Evolutionary conservation across 2,113 vertebrate genomes (phyloP), one percentile per base, ranked within the genome.

Genomic region (Chloroceryle aenea): DNA sequence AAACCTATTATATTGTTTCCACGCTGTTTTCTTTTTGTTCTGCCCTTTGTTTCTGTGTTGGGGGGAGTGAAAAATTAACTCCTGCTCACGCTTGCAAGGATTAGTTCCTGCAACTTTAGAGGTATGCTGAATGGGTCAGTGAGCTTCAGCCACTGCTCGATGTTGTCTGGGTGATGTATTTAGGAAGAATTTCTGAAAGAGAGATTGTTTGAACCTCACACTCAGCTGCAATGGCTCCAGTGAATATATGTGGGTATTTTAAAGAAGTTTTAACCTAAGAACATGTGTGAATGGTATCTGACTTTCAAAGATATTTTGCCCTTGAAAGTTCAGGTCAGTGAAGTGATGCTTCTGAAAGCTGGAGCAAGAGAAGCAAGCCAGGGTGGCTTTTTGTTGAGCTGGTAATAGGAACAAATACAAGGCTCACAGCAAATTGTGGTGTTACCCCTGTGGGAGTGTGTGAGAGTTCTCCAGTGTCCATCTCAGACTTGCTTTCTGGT

Each of bases 121-220:
- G 97, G 92, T 87, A 89, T 74, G 80, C 84, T 97, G 97, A 97
- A 96, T 96, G 98, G 97, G 97, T 98, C 98, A 98, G 30, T 97
- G 98, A 96, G 87, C 96, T 97, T 96, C 92, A 97, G 97, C 91
- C 87, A 91, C 94, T 95, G 96, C 94, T 89, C 85, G 45, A 62
- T 96, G 96, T 98, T 98, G 98, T 97, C 97, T 80, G 89, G 97
- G 97, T 97, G 95, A 98, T 96, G 91, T 66, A 86, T 94, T 91
- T 74, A 58, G 80, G 94, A 97, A 82, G 97, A 97, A 97, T 97
- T 92, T 62, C 82, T 90, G 53, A 67, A 32, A 30, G 87, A 83
- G 85, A 77, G 68, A 63, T 66, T 73, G 68, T 36, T 61, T 73
- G 76, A 91, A 78, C 56, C 63, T 92, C 77, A 34, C 32, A 90